Conservation (phyloP, 2,113 vertebrate species). For the Mobula birostris region DNA sequence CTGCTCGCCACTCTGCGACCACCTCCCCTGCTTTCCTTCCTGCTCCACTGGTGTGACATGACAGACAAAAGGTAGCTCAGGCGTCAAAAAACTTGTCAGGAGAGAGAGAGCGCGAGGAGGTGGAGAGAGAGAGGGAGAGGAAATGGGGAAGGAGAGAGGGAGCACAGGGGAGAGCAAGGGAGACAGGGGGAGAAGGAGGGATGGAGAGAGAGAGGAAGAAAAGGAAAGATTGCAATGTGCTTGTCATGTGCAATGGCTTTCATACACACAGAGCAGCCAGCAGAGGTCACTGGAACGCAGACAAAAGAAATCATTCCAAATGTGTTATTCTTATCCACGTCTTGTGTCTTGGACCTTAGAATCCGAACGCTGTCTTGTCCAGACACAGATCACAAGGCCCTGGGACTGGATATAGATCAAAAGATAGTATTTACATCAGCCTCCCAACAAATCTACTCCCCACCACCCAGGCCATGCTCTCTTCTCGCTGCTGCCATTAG, state of each 20-base stretch:
- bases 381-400: background rate
- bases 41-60: too few relatives aligned
- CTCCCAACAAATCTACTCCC: too few relatives aligned
- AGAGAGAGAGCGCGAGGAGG: too few relatives aligned
- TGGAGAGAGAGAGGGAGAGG: background rate
- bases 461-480: too few relatives aligned
- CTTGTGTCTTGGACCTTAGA: too few relatives aligned
- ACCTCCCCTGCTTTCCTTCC: background rate
- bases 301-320: too few relatives aligned
- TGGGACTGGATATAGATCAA: background rate
- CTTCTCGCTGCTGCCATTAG: too few relatives aligned
- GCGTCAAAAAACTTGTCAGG: too few relatives aligned
- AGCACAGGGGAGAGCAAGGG: too few relatives aligned
- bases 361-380: background rate
- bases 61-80: too few relatives aligned
- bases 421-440: background rate
- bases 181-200: background rate
- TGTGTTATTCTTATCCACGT: background rate
- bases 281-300: background rate
- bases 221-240: background rate
- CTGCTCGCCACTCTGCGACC: too few relatives aligned
- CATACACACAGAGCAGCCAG: background rate
- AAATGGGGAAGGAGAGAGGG: too few relatives aligned
- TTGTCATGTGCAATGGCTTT: background rate
- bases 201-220: background rate